Base-by-base conservation (phyloP, 2,888 invertebrate genomes). In the Melieria omissa region DNA sequence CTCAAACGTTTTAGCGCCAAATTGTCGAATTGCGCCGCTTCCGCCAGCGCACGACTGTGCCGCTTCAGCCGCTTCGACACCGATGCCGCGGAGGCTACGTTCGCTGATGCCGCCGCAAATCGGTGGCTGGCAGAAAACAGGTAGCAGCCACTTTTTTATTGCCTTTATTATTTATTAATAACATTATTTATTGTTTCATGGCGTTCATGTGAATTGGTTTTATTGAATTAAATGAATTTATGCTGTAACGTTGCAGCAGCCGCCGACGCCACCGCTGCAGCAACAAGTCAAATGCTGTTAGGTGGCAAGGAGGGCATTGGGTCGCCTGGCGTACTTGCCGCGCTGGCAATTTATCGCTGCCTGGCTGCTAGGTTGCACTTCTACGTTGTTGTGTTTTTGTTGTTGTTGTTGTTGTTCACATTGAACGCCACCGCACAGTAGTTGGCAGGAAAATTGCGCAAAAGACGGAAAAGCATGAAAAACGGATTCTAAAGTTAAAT, bases 131-230 rank as follows among this genome's bases (percentile, higher is more conserved):
- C 29, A 29, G 60, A 76, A 78, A 77, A 78, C 79, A 78, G 79
- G 79, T 79, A 79, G 78, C 78, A 74, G 67, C 68, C 74, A 67
- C 73, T 78, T 82, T 82, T 80, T 81, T 80, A 83, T 84, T 83
- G 81, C 85, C 81, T 84, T 83, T 84, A 84, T 84, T 84, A 84
- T 84, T 84, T 84, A 84, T 84, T 84, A 84, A 84, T 85, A 84
- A 83, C 84, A 81, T 85, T 84, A 84, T 84, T 84, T 84, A 84
- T 84, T 84, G 85, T 84, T 85, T 82, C 79, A 80, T 81, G 83
- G 83, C 82, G 81, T 83, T 84, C 84, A 84, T 84, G 83, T 85
- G 85, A 82, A 76, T 75, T 76, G 71, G 69, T 74, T 72, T 75
- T 75, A 78, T 78, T 78, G 77, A 78, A 78, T 78, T 78, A 78